phyloP scores from a whole-genome alignment of 2,888 invertebrate species.

The Tipula helvola region DNA sequence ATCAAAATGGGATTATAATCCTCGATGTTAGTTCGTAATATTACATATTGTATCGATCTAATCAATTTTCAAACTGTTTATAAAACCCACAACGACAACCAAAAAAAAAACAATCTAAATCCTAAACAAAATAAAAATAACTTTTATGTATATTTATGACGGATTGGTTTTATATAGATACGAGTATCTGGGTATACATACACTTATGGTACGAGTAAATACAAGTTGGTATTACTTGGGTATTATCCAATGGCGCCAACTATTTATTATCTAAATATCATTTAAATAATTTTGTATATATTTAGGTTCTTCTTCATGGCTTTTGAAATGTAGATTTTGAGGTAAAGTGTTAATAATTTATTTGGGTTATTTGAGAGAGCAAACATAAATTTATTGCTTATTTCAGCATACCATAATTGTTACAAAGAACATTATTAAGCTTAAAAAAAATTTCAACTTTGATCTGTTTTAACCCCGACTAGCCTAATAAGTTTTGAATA shows the following conservation, averaged over 20 bases:
- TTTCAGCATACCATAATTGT: too few species aligned
- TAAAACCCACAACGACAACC: neutral
- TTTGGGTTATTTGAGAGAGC: too few species aligned
- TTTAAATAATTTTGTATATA: neutral
- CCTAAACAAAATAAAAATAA: neutral
- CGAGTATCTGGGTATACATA: neutral
- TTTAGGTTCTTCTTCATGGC: neutral
- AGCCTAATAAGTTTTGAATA: too few species aligned
- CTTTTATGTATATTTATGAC: neutral
- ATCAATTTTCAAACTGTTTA: neutral
- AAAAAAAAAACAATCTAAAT: neutral
- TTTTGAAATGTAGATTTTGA: neutral
- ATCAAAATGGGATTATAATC: neutral
- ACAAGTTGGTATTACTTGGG: neutral
- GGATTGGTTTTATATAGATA: neutral
- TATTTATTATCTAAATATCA: neutral
- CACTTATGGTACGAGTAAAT: neutral
- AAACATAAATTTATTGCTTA: too few species aligned
- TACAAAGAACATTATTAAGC: too few species aligned
- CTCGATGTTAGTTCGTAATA: neutral
- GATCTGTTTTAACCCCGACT: too few species aligned
- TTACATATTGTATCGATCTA: neutral
- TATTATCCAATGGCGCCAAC: neutral
- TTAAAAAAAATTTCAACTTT: too few species aligned
- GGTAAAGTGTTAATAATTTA: neutral